Base-by-base conservation (phyloP, 2,797 vertebrate genomes). In the Sebastes minor region DNA sequence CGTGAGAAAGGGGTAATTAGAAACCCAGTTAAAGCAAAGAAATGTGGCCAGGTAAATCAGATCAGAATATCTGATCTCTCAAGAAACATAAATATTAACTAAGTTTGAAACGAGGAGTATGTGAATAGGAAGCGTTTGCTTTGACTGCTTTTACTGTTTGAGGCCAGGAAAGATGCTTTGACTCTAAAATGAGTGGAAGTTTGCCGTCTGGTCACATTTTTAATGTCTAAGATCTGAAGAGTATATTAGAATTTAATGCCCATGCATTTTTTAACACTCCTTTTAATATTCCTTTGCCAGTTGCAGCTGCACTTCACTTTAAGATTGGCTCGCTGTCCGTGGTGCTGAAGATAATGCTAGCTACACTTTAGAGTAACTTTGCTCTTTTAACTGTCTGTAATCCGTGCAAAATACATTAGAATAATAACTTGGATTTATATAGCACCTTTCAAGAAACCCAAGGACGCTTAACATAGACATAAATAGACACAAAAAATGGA, bases 201-300 rank as follows among this genome's bases (percentile, higher is more conserved):
- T 52, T 60, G 8, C 10, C 7, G 8, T 60, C 18, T 53, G 49
- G 69, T 83, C 23, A 57, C 20, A 73, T 73, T 71, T 79, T 70
- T 71, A 49, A 64, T 61, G 30, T 8, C 27, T 46, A 27, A 81
- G 27, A 35, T 65, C 20, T 25, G 35, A 60, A 76, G 6, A 73
- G 30, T 16, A 23, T 13, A 12, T 77, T 28, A 63, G 11, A 53
- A 69, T 69, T 78, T 55, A 70, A 20, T 62, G 22, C 12, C 2
- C 8, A 71, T 61, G 2, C 46, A 70, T 80, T 76, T 68, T 83
- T 64, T 64, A 71, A 81, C 38, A 13, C 9, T 35, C 23, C 16
- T 27, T 82, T 30, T 27, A 38, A 74, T 59, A 77, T 74, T 78
- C 18, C 10, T 60, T 71, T 63, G 23, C 28, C 23, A 16, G 11